phyloP scores from a whole-genome alignment of 1,140 invertebrate genomes.

The Cyclina sinensis region DNA sequence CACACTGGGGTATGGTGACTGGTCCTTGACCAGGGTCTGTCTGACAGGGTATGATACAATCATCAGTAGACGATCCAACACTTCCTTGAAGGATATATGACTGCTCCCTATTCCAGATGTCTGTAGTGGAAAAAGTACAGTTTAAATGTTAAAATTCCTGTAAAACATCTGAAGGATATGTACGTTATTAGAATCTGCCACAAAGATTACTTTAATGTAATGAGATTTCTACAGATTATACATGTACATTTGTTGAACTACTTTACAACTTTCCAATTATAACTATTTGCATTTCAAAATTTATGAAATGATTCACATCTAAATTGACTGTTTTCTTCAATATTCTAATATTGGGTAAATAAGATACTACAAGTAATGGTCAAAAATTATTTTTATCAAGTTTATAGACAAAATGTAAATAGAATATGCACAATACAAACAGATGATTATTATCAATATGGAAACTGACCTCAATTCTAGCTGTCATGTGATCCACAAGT shows the following conservation, averaged over 20 bases:
- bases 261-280: too few species aligned
- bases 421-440: too few species aligned
- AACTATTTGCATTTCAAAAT: too few species aligned
- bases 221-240: too few species aligned
- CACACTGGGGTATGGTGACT: constrained; percentile 88
- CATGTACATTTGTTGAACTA: too few species aligned
- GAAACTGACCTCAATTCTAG: constrained; percentile 89
- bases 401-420: too few species aligned
- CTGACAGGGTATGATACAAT: constrained; percentile 93
- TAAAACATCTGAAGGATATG: neutral
- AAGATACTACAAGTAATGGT: too few species aligned
- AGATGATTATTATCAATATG: constrained; percentile 15
- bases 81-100: constrained; percentile 93
- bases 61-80: constrained; percentile 93
- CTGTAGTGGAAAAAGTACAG: constrained; percentile 50
- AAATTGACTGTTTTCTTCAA: too few species aligned
- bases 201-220: neutral
- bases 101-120: constrained; percentile 79
- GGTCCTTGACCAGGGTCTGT: constrained; percentile 89
- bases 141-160: neutral
- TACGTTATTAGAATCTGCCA: neutral
- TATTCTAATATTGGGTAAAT: too few species aligned
- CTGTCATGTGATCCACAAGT: constrained; percentile 93
- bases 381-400: too few species aligned
- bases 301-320: too few species aligned